phyloP scores from a whole-genome alignment of 2,888 invertebrate species.

The Cryptus viduatorius region DNA sequence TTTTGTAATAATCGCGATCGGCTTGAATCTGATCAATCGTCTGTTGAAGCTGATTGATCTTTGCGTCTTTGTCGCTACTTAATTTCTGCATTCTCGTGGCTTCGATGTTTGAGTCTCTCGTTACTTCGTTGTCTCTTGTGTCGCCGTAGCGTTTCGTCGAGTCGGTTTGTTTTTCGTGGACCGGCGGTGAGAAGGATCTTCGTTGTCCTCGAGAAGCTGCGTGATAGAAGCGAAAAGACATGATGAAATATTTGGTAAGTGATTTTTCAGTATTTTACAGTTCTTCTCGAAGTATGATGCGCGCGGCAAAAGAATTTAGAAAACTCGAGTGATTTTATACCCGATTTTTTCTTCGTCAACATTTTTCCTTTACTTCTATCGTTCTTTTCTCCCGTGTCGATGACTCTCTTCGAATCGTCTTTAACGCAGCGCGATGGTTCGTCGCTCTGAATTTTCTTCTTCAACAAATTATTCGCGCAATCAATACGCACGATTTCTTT shows the following conservation, averaged over 20 bases:
- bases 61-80: slow-evolving; percentile 71
- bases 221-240: slow-evolving; percentile 2
- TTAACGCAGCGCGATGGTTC: slow-evolving; percentile 53
- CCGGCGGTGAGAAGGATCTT: slow-evolving; percentile 64
- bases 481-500: slow-evolving; percentile 85
- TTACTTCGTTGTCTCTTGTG: slow-evolving; percentile 65
- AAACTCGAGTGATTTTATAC: slow-evolving; percentile 64
- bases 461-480: slow-evolving; percentile 75
- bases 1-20: slow-evolving; percentile 86
- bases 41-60: slow-evolving; percentile 75
- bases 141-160: slow-evolving; percentile 22
- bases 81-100: slow-evolving; percentile 46
- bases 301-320: slow-evolving; percentile 11
- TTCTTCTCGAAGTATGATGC: neutral
- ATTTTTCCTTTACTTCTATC: slow-evolving; percentile 74
- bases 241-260: neutral
- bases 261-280: neutral
- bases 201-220: slow-evolving; percentile 64
- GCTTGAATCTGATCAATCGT: slow-evolving; percentile 82
- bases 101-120: slow-evolving; percentile 66
- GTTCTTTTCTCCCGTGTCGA: slow-evolving; percentile 74
- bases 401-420: slow-evolving; percentile 63
- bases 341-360: slow-evolving; percentile 68
- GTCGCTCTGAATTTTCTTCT: slow-evolving; percentile 69
- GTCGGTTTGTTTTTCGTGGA: slow-evolving; percentile 62